A percentile compares a stretch with the other conserved stretches of the same genome.
Evolutionary conservation across 2,888 invertebrate genomes (phyloP).

Genomic region (Tortricodes alternella): DNA sequence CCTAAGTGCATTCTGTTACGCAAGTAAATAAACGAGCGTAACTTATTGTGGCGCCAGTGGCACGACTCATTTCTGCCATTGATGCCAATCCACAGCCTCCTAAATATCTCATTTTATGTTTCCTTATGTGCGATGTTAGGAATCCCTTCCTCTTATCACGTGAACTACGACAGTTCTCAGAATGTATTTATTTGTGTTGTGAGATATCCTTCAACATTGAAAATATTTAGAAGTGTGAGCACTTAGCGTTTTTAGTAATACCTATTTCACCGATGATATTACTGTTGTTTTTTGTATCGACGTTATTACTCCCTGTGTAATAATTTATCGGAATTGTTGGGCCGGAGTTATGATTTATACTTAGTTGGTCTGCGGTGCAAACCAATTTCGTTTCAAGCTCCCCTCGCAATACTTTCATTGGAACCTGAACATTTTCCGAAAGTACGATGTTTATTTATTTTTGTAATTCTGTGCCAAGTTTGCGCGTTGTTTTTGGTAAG

Average conservation of each 20-base stretch:
- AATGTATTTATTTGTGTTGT: background rate
- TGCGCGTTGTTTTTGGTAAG: background rate
- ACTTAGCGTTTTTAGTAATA: background rate
- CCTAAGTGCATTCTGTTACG: slow-evolving; percentile 53
- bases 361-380: slow-evolving; percentile 45
- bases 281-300: slow-evolving; percentile 46
- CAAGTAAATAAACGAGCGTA: slow-evolving; percentile 44
- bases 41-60: slow-evolving; percentile 49
- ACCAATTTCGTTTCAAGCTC: slow-evolving; percentile 45
- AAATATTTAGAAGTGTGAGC: background rate
- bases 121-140: slow-evolving; percentile 44
- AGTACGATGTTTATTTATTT: slow-evolving; percentile 35
- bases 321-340: slow-evolving; percentile 60
- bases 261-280: slow-evolving; percentile 28
- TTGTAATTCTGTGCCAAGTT: slow-evolving; percentile 17
- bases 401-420: slow-evolving; percentile 38
- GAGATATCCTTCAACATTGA: background rate
- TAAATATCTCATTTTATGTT: slow-evolving; percentile 43
- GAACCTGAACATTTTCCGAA: slow-evolving; percentile 33
- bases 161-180: background rate
- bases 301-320: slow-evolving; percentile 47
- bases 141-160: slow-evolving; percentile 32
- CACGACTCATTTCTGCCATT: slow-evolving; percentile 35
- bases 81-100: slow-evolving; percentile 36
- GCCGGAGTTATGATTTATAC: slow-evolving; percentile 59